These are phyloP conservation scores for Sphaeridia pumilis DNA, from an alignment of 2,888 invertebrate species.

Conservation along the genomic window DNA sequence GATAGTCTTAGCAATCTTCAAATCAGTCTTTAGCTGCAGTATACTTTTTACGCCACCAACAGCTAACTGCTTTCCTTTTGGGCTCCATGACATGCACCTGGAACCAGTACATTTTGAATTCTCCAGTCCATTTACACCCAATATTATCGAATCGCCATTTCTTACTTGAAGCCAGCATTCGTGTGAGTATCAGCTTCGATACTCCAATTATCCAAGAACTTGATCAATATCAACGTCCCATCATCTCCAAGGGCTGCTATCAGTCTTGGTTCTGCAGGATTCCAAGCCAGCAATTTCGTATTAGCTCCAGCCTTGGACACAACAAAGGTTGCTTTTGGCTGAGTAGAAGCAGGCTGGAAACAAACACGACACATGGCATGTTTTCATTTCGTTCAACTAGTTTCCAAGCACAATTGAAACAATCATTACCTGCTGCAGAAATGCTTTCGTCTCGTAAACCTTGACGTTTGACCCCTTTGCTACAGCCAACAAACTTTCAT, in stretches of 20 bases:
- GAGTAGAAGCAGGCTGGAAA: neutral
- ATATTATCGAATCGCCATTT: neutral
- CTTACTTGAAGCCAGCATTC: constrained; percentile 5
- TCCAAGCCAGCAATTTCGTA: constrained; percentile 9
- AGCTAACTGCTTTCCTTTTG: constrained; percentile 12
- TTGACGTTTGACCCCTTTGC: constrained; percentile 4
- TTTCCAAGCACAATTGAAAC: neutral
- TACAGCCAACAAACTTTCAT: constrained; percentile 10
- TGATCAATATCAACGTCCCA: constrained; percentile 4
- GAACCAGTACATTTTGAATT: neutral
- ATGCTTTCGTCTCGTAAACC: constrained; percentile 9
- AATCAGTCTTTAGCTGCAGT: constrained; percentile 11
- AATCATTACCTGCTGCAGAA: constrained; percentile 10
- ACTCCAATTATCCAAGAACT: constrained; percentile 10
- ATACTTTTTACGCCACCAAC: constrained; percentile 8
- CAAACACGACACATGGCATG: neutral
- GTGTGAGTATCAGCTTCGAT: constrained; percentile 5
- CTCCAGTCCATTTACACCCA: neutral
- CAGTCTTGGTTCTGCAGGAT: constrained; percentile 9
- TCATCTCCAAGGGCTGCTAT: constrained; percentile 13
- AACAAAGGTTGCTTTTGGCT: constrained; percentile 5
- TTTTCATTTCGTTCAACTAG: neutral
- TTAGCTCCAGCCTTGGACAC: constrained; percentile 11
- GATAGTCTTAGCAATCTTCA: constrained; percentile 12
- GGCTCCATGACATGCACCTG: constrained; percentile 17